Conservation (phyloP, 2,797 vertebrate genomes). For the Ataeniobius toweri region DNA sequence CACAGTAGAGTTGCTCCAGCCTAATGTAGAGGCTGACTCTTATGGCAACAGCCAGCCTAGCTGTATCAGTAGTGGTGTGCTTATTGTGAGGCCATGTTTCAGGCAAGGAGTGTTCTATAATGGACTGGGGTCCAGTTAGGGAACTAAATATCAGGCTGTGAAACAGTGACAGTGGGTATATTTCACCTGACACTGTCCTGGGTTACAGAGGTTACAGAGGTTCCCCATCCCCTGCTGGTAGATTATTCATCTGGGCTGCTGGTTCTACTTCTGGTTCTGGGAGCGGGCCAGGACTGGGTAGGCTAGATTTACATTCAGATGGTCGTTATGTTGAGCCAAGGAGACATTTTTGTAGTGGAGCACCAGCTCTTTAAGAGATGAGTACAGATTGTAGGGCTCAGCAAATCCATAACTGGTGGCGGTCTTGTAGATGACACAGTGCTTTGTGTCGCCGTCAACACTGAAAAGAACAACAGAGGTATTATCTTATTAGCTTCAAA, state of each 20-base stretch:
- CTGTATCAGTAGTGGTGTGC: constrained; percentile 57
- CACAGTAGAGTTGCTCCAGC: constrained; percentile 58
- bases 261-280: constrained; percentile 76
- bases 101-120: constrained; percentile 43
- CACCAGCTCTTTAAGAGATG: constrained; percentile 91
- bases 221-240: constrained; percentile 38
- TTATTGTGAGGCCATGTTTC: constrained; percentile 60
- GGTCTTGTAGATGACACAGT: constrained; percentile 94
- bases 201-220: neutral
- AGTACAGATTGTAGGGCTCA: constrained; percentile 93
- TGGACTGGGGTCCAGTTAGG: constrained; percentile 38
- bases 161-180: constrained; percentile 23
- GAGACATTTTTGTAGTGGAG: constrained; percentile 94
- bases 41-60: neutral
- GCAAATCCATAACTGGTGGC: constrained; percentile 90
- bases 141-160: constrained; percentile 43
- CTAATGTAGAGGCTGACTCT: constrained; percentile 48
- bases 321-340: constrained; percentile 94
- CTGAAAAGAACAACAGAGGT: constrained; percentile 65
- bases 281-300: constrained; percentile 84
- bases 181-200: neutral
- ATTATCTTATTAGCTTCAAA: neutral
- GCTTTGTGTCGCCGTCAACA: constrained; percentile 90
- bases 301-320: constrained; percentile 91
- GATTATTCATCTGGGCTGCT: constrained; percentile 60